Evolutionary conservation across 2,797 vertebrate genomes (phyloP).

Genomic region (Sebastes itinus): DNA sequence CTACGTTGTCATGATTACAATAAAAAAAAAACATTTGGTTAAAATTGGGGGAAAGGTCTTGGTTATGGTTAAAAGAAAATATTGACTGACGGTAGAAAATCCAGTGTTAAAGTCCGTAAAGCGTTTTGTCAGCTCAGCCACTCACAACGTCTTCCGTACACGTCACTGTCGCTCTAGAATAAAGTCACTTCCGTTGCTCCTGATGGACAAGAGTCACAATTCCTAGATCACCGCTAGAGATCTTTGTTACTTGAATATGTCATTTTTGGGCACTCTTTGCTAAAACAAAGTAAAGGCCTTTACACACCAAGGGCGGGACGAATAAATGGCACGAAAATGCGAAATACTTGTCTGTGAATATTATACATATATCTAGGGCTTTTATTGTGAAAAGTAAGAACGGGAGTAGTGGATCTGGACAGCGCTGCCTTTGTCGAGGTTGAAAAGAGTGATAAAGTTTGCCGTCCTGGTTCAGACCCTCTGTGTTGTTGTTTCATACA

Average conservation of each 20-base stretch:
- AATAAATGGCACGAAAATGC: no score
- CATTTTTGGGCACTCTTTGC: neutral
- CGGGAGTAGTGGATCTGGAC: no score
- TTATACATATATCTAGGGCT: no score
- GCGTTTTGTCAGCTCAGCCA: neutral
- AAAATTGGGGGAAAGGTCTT: neutral
- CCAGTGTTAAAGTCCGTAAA: neutral
- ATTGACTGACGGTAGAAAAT: neutral
- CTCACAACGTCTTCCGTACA: neutral
- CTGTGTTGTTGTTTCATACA: no score
- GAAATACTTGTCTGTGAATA: no score
- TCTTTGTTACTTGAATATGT: neutral
- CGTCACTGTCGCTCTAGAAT: neutral
- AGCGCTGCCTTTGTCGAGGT: no score
- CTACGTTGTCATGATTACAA: neutral
- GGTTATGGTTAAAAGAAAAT: neutral
- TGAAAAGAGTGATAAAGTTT: no score
- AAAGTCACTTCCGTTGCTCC: neutral
- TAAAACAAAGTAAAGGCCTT: neutral
- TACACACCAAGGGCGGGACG: no score
- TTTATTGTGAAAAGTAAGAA: no score
- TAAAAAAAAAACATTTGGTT: neutral
- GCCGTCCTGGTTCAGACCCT: no score
- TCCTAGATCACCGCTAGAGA: neutral
- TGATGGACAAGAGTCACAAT: neutral